Percentiles rank a stretch among this genome's conserved stretches.
Conservation (phyloP, 2,113 vertebrate species). For the Psittacara wagleri region DNA sequence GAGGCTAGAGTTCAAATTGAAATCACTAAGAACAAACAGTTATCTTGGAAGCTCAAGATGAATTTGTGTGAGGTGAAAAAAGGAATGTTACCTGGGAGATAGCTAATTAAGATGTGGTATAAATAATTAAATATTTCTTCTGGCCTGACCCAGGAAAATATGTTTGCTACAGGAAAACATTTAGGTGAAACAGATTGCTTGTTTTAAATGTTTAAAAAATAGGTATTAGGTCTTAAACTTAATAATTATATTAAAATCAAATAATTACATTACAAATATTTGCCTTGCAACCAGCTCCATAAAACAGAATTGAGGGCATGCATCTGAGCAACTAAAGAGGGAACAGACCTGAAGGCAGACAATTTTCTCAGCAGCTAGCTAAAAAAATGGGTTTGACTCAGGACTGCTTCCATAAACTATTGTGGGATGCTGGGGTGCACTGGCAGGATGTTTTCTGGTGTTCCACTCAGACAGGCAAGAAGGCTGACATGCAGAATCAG, state of each 20-base stretch:
- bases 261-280: background rate
- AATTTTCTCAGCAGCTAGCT: background rate
- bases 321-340: background rate
- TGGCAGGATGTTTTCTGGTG: background rate
- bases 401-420: background rate
- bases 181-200: background rate
- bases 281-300: background rate
- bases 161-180: background rate
- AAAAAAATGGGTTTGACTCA: background rate
- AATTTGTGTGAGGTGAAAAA: background rate
- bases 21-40: background rate
- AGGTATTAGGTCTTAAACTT: background rate
- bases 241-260: background rate
- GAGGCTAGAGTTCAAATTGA: background rate
- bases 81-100: background rate
- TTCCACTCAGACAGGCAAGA: background rate
- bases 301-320: background rate
- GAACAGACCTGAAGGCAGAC: background rate
- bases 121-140: conserved; percentile 1
- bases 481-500: background rate
- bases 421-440: fast-evolving
- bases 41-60: background rate
- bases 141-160: background rate
- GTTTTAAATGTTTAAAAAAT: background rate
- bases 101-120: background rate